Conservation (phyloP, 2,797 vertebrate species). For the Chelidonichthys spinosus region DNA sequence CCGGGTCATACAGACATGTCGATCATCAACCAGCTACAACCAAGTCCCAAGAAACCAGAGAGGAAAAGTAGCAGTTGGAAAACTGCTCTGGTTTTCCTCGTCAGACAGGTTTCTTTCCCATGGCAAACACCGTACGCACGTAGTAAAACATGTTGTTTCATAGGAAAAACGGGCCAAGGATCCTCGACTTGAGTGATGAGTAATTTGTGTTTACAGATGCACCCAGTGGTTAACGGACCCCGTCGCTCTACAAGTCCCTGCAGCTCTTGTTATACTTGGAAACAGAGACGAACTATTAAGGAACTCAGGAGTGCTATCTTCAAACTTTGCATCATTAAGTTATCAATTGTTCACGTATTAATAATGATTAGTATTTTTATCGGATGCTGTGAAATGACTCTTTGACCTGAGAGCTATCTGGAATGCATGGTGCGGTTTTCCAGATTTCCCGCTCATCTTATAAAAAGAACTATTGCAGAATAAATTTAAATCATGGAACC, state of each 20-base stretch:
- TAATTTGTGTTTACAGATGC: conserved; percentile 73
- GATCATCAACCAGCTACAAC: conserved; percentile 35
- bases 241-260: conserved; percentile 47
- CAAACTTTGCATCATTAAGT: conserved; percentile 14
- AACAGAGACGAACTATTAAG: conserved; percentile 18
- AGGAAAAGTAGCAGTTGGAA: conserved; percentile 76
- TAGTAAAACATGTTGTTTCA: conserved; percentile 50
- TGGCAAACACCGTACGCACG: conserved; percentile 31
- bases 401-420: conserved; percentile 4
- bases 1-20: conserved; percentile 44
- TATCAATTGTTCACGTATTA: conserved; percentile 4
- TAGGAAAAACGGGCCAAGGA: conserved; percentile 41
- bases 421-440: conserved; percentile 20
- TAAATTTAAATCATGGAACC: conserved; percentile 14
- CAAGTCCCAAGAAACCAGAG: conserved; percentile 66
- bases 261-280: conserved; percentile 53
- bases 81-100: conserved; percentile 80
- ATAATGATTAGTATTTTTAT: conserved; percentile 7
- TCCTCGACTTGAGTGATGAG: conserved; percentile 45
- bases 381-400: background rate
- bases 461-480: conserved; percentile 22
- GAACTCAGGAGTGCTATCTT: conserved; percentile 12
- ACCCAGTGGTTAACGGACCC: conserved; percentile 56
- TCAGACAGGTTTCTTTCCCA: conserved; percentile 77
- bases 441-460: conserved; percentile 18